A percentile compares a stretch with the other conserved stretches of the same genome.
These are phyloP conservation scores for Nicator chloris DNA, from an alignment of 2,113 vertebrate genomes.

Conservation along the genomic window DNA sequence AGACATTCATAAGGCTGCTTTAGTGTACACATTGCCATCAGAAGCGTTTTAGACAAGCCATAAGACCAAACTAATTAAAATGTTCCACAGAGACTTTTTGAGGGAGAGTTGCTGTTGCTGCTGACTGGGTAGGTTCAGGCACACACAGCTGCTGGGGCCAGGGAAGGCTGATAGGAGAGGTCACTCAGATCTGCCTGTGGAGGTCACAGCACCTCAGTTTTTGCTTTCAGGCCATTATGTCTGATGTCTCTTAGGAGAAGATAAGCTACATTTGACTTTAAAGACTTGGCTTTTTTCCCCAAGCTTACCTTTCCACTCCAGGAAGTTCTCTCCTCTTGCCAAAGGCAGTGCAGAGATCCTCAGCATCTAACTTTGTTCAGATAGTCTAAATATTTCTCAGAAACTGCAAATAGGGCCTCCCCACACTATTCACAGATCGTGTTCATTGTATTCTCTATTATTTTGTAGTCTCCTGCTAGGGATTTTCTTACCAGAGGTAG, in stretches of 20 bases:
- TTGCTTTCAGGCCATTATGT: neutral
- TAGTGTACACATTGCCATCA: neutral
- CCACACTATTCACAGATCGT: neutral
- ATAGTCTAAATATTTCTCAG: neutral
- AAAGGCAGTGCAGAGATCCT: neutral
- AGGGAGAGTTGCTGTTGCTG: neutral
- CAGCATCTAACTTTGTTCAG: neutral
- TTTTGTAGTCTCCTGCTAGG: neutral
- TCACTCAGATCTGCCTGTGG: neutral
- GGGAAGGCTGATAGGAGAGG: neutral
- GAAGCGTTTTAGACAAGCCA: conserved; percentile 14
- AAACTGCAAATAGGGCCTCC: neutral
- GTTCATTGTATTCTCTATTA: neutral
- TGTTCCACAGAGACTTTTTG: neutral
- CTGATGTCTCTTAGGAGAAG: neutral
- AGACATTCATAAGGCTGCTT: neutral
- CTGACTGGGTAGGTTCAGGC: neutral
- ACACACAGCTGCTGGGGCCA: neutral
- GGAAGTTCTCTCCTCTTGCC: neutral
- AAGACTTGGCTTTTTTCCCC: rapidly evolving
- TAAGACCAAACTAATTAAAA: conserved; percentile 54
- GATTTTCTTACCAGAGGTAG: neutral
- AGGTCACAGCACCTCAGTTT: neutral
- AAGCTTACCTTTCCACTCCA: neutral
- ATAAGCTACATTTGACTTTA: neutral